Base-by-base conservation (phyloP, 1,140 invertebrate species). In the Oryctes rhinoceros region DNA sequence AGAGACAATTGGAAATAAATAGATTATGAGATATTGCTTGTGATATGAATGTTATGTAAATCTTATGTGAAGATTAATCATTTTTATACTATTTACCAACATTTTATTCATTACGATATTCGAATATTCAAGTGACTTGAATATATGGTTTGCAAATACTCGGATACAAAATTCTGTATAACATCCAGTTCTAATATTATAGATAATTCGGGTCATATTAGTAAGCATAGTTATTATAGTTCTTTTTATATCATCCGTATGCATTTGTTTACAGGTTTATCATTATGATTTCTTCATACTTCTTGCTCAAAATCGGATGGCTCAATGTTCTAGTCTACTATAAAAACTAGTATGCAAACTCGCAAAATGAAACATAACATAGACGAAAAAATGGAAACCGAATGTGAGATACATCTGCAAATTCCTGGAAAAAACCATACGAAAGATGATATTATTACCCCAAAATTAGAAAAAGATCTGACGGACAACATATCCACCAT, bases 311-410 rank as follows among this genome's bases (percentile, higher is more conserved):
- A 59, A 18, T 18, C n/a, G 15, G 53, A 59, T 59, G 18, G 15
- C 15, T 59, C 15, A 59, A 59, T 20, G n/a, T 59, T 7, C 15
- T 59, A 59, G 18, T 59, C 15, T 59, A 59, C 6, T 59, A n/a
- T 18, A 59, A 59, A 59, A 59, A 59, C 18, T 59, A 59, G 18
- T 59, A 6, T 6, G 3, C 3, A 59, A 44, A 10, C 39, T 44
- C 53, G 35, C 18, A 71, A 71, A 71, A 71, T 71, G 65, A 71
- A 71, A 71, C 37, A 37, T 15, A 24, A 37, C 20, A 24, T 71
- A 71, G 65, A 71, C 15, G 65, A 71, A 9, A 71, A 71, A 35
- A 71, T 71, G 65, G 65, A 71, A 71, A 20, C 20, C 9, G 65
- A 71, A 71, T 10, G 20, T 35, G 24, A 71, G 4, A 24, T 71